A percentile compares a stretch with the other conserved stretches of the same genome.
Conservation (phyloP, 2,888 invertebrate genomes). For the Ferrisia virgata region DNA sequence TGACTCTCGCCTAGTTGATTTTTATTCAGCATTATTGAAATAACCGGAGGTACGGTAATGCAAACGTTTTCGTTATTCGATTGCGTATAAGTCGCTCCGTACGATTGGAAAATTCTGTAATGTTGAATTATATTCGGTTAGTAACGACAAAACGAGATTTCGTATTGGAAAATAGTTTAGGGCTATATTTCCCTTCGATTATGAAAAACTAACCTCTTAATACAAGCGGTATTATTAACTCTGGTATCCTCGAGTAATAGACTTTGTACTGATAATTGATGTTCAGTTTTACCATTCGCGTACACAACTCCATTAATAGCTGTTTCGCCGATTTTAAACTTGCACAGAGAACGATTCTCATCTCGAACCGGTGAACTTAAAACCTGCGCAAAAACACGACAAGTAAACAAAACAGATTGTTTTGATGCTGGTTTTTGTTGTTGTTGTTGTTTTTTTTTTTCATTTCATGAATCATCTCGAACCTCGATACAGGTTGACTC, state of each 20-base stretch:
- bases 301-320: constrained; percentile 63
- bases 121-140: too few relatives aligned
- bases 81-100: neutral
- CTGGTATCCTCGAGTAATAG: constrained; percentile 58
- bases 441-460: too few relatives aligned
- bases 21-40: constrained; percentile 67
- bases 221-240: neutral
- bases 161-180: too few relatives aligned
- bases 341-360: constrained; percentile 67
- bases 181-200: too few relatives aligned
- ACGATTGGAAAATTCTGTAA: constrained; percentile 35
- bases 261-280: constrained; percentile 68
- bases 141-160: too few relatives aligned
- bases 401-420: neutral
- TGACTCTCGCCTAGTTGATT: constrained; percentile 62
- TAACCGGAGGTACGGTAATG: constrained; percentile 68
- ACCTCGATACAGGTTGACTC: constrained; percentile 39
- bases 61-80: constrained; percentile 53
- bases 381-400: constrained; percentile 51
- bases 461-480: too few relatives aligned
- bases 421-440: too few relatives aligned
- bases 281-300: constrained; percentile 67
- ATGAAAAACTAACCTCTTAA: constrained; percentile 13
- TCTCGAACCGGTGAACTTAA: constrained; percentile 73
- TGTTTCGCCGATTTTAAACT: constrained; percentile 67